A percentile compares a stretch with the other conserved stretches of the same genome.
Evolutionary conservation across 2,888 invertebrate species (phyloP).

Genomic region (Cordilura impudica): DNA sequence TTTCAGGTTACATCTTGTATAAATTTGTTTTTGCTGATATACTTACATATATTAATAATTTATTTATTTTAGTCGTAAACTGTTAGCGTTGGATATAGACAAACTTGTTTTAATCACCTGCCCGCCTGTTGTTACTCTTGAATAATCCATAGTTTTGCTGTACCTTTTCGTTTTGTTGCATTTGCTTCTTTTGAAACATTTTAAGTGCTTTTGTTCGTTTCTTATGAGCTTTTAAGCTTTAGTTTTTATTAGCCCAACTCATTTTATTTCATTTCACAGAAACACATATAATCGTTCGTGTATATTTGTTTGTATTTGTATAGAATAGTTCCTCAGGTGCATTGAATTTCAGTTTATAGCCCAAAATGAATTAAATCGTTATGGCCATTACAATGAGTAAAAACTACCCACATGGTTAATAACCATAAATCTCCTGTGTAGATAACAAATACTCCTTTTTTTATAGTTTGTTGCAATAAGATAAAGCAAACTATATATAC

Average conservation of each 20-base stretch:
- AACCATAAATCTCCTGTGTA: slow-evolving; percentile 13
- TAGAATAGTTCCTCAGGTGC: slow-evolving; percentile 48
- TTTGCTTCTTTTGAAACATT: slow-evolving; percentile 23
- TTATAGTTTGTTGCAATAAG: slow-evolving; percentile 45
- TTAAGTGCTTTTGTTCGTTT: slow-evolving; percentile 31
- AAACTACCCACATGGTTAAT: slow-evolving; percentile 38
- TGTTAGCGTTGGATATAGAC: slow-evolving; percentile 46
- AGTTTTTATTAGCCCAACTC: slow-evolving; percentile 57
- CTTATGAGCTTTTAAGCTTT: slow-evolving; percentile 50
- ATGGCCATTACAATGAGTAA: slow-evolving; percentile 46
- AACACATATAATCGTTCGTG: neutral
- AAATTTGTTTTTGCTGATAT: no score
- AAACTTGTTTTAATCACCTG: slow-evolving; percentile 61
- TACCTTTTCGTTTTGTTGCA: neutral
- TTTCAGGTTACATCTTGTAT: no score
- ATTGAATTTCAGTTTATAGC: slow-evolving; percentile 51
- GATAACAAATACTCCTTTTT: slow-evolving; percentile 19
- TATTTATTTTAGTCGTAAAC: slow-evolving; percentile 49
- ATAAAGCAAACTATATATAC: no score
- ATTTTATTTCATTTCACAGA: slow-evolving; percentile 31
- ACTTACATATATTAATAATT: neutral
- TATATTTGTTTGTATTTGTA: no score
- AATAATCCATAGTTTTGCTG: neutral
- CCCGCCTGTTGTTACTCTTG: slow-evolving; percentile 14
- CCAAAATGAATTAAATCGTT: slow-evolving; percentile 59